phyloP scores from a whole-genome alignment of 2,797 vertebrate genomes.

The Pseudocheirus occidentalis region DNA sequence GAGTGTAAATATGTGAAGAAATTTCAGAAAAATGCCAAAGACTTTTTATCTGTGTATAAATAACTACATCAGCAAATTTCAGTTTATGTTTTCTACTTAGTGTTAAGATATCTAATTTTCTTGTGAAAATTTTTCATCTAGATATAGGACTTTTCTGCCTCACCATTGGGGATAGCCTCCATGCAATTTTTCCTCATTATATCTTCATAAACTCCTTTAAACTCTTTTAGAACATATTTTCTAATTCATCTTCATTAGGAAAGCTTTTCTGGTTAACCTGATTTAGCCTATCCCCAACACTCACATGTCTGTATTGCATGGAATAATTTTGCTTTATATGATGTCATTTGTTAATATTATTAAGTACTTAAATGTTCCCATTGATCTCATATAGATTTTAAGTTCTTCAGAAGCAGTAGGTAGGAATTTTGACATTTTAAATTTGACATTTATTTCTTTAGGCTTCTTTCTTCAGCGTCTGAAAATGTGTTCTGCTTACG shows the following conservation, averaged over 20 bases:
- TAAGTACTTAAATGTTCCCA: not conserved
- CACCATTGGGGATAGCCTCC: not conserved
- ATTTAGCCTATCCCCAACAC: not conserved
- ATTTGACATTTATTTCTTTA: not conserved
- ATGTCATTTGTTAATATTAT: not conserved
- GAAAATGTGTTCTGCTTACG: slow-evolving; percentile 12
- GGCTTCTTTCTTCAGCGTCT: not conserved
- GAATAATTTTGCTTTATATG: not conserved
- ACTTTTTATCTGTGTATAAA: not conserved
- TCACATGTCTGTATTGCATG: not conserved
- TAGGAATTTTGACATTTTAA: not conserved
- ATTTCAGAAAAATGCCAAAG: not conserved
- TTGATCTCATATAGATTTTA: not conserved
- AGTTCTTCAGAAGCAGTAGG: not conserved
- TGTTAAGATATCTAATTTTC: not conserved
- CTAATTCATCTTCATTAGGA: not conserved
- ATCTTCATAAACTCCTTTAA: not conserved
- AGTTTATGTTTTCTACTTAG: not conserved
- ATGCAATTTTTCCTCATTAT: not conserved
- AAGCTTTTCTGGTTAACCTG: not conserved
- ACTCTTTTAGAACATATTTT: not conserved
- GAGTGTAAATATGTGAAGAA: not conserved
- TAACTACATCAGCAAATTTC: not conserved
- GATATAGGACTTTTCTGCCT: not conserved
- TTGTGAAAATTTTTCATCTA: not conserved